A percentile compares a stretch with the other conserved stretches of the same genome.
These are phyloP conservation scores for Formicarius rufipectus DNA, from an alignment of 2,113 vertebrate species.

Conservation along the genomic window DNA sequence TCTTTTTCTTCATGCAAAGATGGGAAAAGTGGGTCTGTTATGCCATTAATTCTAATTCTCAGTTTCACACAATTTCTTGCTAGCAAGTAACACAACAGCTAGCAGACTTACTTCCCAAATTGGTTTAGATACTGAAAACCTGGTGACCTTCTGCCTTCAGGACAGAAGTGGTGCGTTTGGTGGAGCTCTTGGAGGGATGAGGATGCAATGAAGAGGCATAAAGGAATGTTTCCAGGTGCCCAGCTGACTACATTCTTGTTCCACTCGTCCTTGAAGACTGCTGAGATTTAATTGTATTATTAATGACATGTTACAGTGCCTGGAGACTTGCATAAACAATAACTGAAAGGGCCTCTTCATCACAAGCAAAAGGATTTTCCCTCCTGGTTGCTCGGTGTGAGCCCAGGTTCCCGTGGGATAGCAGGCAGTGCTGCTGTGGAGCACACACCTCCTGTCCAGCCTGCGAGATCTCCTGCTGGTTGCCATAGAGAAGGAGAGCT, in stretches of 20 bases:
- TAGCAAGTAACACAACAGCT: neutral
- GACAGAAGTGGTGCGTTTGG: neutral
- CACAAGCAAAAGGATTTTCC: neutral
- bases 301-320: neutral
- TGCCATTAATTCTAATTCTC: neutral
- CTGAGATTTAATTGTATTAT: neutral
- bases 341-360: neutral
- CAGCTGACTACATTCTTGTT: neutral
- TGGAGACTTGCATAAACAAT: neutral
- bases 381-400: neutral
- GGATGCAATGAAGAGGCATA: neutral
- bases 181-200: neutral
- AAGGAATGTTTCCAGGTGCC: neutral
- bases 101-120: neutral
- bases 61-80: neutral
- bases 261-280: neutral
- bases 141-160: neutral
- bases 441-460: neutral
- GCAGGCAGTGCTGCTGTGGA: neutral
- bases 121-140: neutral
- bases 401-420: neutral
- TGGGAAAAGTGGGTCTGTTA: neutral
- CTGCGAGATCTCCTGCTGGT: neutral
- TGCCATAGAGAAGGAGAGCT: neutral
- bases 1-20: neutral